Evolutionary conservation across 1,140 invertebrate species (phyloP), one percentile per base, ranked within the genome.

Genomic region (Ctenoplectra terminalis): DNA sequence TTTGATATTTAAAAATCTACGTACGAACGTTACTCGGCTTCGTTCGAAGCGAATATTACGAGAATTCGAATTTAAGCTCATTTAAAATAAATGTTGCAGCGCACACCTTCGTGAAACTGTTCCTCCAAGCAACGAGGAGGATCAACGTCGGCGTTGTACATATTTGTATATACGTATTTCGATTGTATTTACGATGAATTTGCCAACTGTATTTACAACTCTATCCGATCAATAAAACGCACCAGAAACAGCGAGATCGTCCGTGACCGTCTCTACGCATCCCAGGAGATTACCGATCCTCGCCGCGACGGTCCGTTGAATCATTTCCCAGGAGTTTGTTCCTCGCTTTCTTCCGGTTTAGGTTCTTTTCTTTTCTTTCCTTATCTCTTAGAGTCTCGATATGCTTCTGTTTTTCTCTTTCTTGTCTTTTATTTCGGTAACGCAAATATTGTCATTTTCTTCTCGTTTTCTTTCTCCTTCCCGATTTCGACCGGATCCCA

Each of bases 181-280:
- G 88, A 90, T 88, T 90, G 83, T 89, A 89, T 78, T 86, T 85
- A 90, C 90, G 90, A 92, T 54, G 76, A 91, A 92, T 82, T 91
- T 91, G 89, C 90, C 90, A 90, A 92, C 83, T 92, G 89, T 93
- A 92, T 91, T 92, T 88, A 91, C 82, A 74, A 93, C 85, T 92
- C 87, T 93, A 92, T 90, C 87, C 89, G 90, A 92, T 90, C 90
- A 93, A 93, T 93, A 93, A 93, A 93, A 91, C 80, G 85, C 89
- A 90, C 88, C 85, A 87, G 90, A 87, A 90, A 91, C 84, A 82
- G 37, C 78, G 61, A 80, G 29, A 66, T 64, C 31, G 13, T 52
- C 17, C 23, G 60, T 34, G 31, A 13, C 34, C 34, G 31, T 34
- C 4, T 34, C n/a, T 17, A 8, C 13, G 15, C 4, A 37, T 26